These are phyloP conservation scores for Orgyia antiqua DNA, from an alignment of 2,888 invertebrate species.

Conservation along the genomic window DNA sequence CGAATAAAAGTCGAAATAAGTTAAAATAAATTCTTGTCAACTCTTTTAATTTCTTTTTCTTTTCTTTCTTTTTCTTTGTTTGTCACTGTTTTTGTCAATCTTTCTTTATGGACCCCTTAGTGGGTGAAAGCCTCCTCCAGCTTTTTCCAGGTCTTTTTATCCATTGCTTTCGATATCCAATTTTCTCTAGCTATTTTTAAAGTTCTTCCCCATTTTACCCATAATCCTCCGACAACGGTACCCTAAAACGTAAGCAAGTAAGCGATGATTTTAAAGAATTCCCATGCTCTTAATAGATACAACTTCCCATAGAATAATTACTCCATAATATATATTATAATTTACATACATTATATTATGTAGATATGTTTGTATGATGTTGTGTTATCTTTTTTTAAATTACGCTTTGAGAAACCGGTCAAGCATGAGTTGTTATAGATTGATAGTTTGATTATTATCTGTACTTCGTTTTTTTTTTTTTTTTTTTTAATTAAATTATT, in stretches of 20 bases:
- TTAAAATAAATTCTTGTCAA: too few relatives aligned
- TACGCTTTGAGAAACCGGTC: slow-evolving; percentile 12
- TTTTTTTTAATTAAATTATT: not conserved
- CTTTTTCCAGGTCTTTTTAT: too few relatives aligned
- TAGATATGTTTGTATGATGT: slow-evolving; percentile 12
- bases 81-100: too few relatives aligned
- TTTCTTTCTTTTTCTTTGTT: too few relatives aligned
- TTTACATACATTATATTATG: slow-evolving; percentile 3
- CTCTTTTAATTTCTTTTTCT: too few relatives aligned
- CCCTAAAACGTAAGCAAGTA: not conserved
- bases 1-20: too few relatives aligned
- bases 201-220: too few relatives aligned
- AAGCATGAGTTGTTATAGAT: slow-evolving; percentile 7
- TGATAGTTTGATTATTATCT: slow-evolving; percentile 5
- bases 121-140: too few relatives aligned
- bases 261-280: not conserved
- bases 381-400: slow-evolving; percentile 11
- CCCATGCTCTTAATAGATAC: slow-evolving; percentile 2
- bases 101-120: too few relatives aligned
- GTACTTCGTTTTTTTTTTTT: not conserved
- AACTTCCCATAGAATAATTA: slow-evolving; percentile 14
- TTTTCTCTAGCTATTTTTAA: too few relatives aligned
- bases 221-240: too few relatives aligned
- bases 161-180: too few relatives aligned
- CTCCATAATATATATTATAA: slow-evolving; percentile 1